Evolutionary conservation across 2,113 vertebrate genomes (phyloP), one percentile per base, ranked within the genome.

Genomic region (Aleadryas rufinucha): DNA sequence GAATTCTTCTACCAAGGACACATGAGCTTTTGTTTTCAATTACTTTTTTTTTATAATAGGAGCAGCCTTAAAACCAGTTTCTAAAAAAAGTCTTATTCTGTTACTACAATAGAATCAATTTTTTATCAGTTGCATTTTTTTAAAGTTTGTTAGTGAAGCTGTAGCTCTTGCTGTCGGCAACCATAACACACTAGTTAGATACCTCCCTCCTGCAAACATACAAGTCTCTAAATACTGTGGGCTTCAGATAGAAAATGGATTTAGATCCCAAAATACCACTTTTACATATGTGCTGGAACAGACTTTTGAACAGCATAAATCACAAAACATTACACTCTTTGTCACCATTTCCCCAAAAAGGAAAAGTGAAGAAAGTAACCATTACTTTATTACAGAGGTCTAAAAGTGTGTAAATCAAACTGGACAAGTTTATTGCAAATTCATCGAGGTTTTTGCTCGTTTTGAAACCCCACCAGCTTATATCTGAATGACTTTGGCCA

Each of bases 321-420:
- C 95, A 95, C 45, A 78, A 89, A 94, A 77, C 41, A 39, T 91
- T 95, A 64, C 33, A 64, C 28, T 30, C 17, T 57, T 59, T 95
- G 95, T 97, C 90, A 97, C 61, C 74, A 90, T 80, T 97, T 97
- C 94, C 75, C 95, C 95, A 59, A 96, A 98, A 97, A 97, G 95
- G 82, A 94, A 97, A 97, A 87, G 80, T 22, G 90, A 93, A 71
- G 23, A 86, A 92, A 93, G 74, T 28, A 75, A 92, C 30, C 7
- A 24, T 90, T 79, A 37, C 33, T 82, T 27, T 68, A 52, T 30
- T 70, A 57, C 82, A 86, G 87, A 64, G n/a, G 49, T 59, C 57
- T 89, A 33, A n/a, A 65, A 85, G 66, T 22, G 93, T 64, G 65
- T 69, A 61, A 93, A 93, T 64, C 70, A 94, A 91, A 64, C n/a